Percentiles rank a stretch among this genome's conserved stretches.
Conservation (phyloP, 2,113 vertebrate genomes). For the Pithys albifrons region DNA sequence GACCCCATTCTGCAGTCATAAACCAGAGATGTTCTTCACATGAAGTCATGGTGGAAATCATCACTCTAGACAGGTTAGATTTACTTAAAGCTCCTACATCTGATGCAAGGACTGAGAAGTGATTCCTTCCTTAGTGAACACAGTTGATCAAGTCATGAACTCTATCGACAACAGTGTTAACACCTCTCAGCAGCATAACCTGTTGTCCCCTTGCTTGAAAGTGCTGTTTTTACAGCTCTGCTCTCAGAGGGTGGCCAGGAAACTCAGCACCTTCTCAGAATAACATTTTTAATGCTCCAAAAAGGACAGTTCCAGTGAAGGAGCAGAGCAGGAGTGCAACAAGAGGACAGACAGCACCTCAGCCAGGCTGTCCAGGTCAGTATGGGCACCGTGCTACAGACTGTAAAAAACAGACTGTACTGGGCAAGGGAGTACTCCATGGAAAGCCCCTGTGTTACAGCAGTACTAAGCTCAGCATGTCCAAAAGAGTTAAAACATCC, state of each 20-base stretch:
- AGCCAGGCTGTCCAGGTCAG: neutral
- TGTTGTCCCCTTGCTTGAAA: neutral
- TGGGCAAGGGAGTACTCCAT: neutral
- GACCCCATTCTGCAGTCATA: neutral
- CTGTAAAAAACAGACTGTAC: neutral
- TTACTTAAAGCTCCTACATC: neutral
- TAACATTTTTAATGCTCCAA: neutral
- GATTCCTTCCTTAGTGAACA: neutral
- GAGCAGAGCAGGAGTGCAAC: neutral
- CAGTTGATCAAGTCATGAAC: constrained; percentile 2
- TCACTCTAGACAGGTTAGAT: neutral
- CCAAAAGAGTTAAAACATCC: neutral
- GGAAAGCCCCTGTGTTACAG: neutral
- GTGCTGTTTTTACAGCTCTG: neutral
- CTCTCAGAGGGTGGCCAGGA: neutral
- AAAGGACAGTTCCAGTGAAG: neutral
- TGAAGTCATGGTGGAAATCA: neutral
- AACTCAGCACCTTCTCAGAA: neutral
- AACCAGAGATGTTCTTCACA: neutral
- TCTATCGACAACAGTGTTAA: neutral
- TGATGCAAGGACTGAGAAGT: neutral
- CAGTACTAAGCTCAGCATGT: neutral
- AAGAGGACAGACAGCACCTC: neutral
- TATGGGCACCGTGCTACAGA: neutral
- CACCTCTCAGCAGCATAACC: neutral